Evolutionary conservation across 1,140 invertebrate species (phyloP), one percentile per base, ranked within the genome.

Genomic region (Danaus melanippus): DNA sequence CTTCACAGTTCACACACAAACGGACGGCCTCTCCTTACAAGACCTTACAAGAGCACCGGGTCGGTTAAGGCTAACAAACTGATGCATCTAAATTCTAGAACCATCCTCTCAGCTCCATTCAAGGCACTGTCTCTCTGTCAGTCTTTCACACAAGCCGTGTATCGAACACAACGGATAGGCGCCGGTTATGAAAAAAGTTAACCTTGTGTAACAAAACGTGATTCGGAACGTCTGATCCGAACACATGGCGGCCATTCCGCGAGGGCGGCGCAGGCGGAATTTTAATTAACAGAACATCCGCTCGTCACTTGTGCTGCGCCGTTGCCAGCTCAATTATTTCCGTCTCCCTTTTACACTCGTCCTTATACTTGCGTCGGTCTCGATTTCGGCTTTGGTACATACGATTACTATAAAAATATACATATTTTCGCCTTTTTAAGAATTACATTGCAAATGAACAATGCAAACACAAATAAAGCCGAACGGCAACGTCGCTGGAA

Each of bases 211-310:
- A 86, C 81, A 74, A 78, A 86, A 82, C 74, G 76, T 81, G 79
- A 82, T 71, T 79, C 75, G 81, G 75, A 80, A 82, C 83, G 83
- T 80, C 79, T 76, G 79, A 82, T 70, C 76, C 71, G 74, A 82
- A 84, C 84, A 84, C 82, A 86, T 85, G 84, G 84, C 84, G 77
- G 75, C 79, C 80, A 85, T 81, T 85, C 82, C 80, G 82, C 78
- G 84, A 85, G 82, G 82, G 82, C 79, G 82, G 82, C 79, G 77
- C 81, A 84, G 84, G 84, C 84, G 82, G 84, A 85, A 86, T 86
- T 86, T 86, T 86, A 86, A 86, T 86, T 86, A 86, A 81, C 82
- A 84, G 84, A 85, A 86, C 82, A 86, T 86, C 84, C 84, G 84
- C 79, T 86, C 80, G 73, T 83, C 74, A 82, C 78, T 84, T 74